These are phyloP conservation scores for Boleophthalmus pectinirostris DNA, from an alignment of 2,113 vertebrate genomes.

Conservation along the genomic window DNA sequence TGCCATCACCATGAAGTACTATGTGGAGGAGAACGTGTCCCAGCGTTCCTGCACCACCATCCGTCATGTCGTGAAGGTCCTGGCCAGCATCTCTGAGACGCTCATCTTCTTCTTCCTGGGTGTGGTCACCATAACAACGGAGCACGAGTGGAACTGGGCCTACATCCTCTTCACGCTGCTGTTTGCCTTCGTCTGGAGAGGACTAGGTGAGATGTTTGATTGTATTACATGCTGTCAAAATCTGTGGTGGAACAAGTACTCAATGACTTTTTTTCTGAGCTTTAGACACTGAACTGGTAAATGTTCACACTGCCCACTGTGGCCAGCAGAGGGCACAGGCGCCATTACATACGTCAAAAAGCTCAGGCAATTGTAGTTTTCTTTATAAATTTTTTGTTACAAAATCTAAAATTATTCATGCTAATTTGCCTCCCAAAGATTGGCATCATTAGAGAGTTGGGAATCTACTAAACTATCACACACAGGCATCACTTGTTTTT, in stretches of 20 bases:
- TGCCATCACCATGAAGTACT: slow-evolving; percentile 97
- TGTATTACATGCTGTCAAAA: not conserved
- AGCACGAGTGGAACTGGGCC: slow-evolving; percentile 97
- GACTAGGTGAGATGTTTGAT: slow-evolving; percentile 88
- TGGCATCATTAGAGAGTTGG: too few species aligned
- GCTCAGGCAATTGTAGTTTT: too few species aligned
- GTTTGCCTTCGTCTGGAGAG: slow-evolving; percentile 91
- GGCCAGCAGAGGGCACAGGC: too few species aligned
- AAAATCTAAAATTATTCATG: too few species aligned
- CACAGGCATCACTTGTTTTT: not conserved
- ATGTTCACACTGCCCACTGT: too few species aligned
- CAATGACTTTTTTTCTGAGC: too few species aligned
- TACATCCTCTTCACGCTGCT: slow-evolving; percentile 92
- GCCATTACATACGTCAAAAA: too few species aligned
- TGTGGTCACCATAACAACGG: slow-evolving; percentile 91
- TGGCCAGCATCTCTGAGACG: slow-evolving; percentile 93
- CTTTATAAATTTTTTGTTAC: too few species aligned
- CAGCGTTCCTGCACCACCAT: slow-evolving; percentile 96
- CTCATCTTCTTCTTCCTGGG: slow-evolving; percentile 99
- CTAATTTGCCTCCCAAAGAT: not conserved
- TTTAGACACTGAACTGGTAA: too few species aligned
- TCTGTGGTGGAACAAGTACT: not conserved
- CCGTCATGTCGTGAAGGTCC: slow-evolving; percentile 95
- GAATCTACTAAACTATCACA: not conserved
- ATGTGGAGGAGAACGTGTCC: slow-evolving; percentile 95